Evolutionary conservation across 64 coral and sea anemone genomes (phyloP), one percentile per base, ranked within the genome.

Genomic region (Montipora capricornis): DNA sequence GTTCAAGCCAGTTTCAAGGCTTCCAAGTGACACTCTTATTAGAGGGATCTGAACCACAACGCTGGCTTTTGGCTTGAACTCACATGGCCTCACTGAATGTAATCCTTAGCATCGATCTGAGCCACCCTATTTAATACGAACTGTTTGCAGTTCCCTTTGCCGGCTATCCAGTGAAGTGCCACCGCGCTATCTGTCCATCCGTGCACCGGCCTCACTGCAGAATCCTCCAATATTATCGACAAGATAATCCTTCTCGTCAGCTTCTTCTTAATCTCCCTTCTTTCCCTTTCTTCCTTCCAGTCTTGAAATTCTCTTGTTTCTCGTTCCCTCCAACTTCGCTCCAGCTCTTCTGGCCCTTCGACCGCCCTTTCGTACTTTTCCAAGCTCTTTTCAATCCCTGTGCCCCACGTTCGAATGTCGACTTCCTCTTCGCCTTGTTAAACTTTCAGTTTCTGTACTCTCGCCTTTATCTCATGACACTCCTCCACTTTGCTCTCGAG

Each of bases 141-240:
- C 14, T 94, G 69, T 50, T 94, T 94, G 87, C 83, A 83, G 50
- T 20, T 47, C 12, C 93, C 93, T 44, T 16, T 11, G 17, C 87
- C 80, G 0, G 80, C 52, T 7, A 94, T 83, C 93, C 93, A 94
- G 11, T 90, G 47, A 17, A 89, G 47, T 1, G 87, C 86, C 2
- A 94, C 93, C 2, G 79, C 89, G 44, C 78, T 94, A 45, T 94
- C 93, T 7, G 82, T 78, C 93, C 93, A 94, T 81, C 92, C 66
- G 46, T 76, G 52, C 0, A 90, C 73, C 14, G 37, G 53, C 6
- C 17, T 85, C 19, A 90, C 88, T 60, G 74, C 52, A 46, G 9
- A 74, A 17, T 74, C 29, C 29, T 29, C 29, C 29, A 29, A 95
- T 81, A 49, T 85, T 95, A 55, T 90, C 17, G 5, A 95, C 88